Evolutionary conservation across 92 coral and sea anemone species (phyloP), one percentile per base, ranked within the genome.

Genomic region (Epizoanthus rinbou): DNA sequence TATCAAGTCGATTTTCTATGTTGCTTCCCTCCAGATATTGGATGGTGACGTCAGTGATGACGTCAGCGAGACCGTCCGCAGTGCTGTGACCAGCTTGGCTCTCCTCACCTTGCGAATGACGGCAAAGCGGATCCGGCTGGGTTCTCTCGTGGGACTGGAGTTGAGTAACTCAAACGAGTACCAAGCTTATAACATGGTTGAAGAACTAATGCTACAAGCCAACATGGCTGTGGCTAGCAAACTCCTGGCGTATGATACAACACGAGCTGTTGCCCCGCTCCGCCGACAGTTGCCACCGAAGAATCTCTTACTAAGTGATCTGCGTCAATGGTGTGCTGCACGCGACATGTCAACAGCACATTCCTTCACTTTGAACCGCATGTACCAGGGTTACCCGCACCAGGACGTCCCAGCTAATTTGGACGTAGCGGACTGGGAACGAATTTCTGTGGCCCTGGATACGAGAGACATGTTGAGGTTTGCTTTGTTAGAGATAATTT

Each of bases 251-350:
- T 88, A 82, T 11, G 84, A 85, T 23, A 59, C 67, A 11, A 85
- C 95, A 28, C 90, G 75, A 64, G 83, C 22, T 53, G 59, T 80
- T 18, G 91, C 89, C 14, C 98, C 94, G 7, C 66, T 95, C 18
- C 90, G 98, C 23, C 69, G 93, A n/a, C 98, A 95, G 79, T 79
- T 86, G 2, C 87, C 95, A 0, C 98, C 98, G 1, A 95, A 93
- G 89, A 54, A 76, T 58, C 84, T 85, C 41, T 74, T 60, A 13
- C 73, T 94, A 62, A 63, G 80, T 16, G 80, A 79, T 11, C 67
- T 91, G 28, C 76, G 45, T 68, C 52, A 73, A 58, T 89, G 89
- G 89, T 92, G 92, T 56, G 70, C 85, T 2, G 86, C 82, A 9
- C 87, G 85, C 21, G 93, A 91, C 19, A 67, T 93, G 10, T 41